Evolutionary conservation across 2,113 vertebrate genomes (phyloP).

Genomic region (Chrysemys picta): DNA sequence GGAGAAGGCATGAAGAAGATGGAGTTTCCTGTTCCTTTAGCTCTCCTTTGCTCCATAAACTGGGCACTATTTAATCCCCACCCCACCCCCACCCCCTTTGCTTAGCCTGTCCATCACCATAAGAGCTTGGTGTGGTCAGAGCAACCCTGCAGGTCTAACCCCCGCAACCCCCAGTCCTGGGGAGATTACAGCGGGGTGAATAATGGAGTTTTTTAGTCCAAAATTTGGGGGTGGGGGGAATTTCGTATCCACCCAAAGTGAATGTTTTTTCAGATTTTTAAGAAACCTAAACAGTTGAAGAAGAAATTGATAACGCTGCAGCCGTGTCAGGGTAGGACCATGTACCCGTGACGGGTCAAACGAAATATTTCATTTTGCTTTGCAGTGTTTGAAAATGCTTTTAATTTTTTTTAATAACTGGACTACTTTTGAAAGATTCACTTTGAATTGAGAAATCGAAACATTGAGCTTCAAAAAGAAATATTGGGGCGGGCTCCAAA

Average conservation of each 20-base stretch:
- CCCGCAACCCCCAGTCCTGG: neutral
- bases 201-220: too few relatives aligned
- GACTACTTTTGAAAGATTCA: neutral
- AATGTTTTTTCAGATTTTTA: neutral
- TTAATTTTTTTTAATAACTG: neutral
- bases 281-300: neutral
- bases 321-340: neutral
- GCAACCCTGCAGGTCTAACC: too few relatives aligned
- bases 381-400: neutral
- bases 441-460: neutral
- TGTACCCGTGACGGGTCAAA: neutral
- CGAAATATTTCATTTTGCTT: neutral
- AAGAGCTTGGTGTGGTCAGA: neutral
- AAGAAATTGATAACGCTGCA: neutral
- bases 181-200: too few relatives aligned
- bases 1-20: too few relatives aligned
- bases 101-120: neutral
- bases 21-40: too few relatives aligned
- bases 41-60: neutral
- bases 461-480: neutral
- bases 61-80: neutral
- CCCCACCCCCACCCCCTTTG: neutral
- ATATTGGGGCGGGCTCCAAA: too few relatives aligned
- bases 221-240: too few relatives aligned
- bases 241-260: neutral